Conservation (phyloP, 37 sponge, comb jelly and placozoan species). For the Halichondria panicea region DNA sequence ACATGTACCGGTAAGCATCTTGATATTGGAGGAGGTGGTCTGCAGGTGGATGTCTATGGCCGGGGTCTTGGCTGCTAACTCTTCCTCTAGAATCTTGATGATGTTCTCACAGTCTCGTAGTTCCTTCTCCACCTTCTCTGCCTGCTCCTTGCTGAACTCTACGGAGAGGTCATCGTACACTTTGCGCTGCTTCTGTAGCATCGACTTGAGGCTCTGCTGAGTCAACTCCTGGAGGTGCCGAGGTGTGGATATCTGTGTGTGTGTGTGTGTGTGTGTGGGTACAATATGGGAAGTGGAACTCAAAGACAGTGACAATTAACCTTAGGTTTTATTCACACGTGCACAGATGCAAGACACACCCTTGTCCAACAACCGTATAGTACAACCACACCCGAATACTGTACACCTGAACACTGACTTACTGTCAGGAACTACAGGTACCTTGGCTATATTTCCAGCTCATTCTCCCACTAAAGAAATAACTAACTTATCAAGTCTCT, state of each 20-base stretch:
- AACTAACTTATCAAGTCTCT: no score
- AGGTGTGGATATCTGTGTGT: slow-evolving; percentile 49
- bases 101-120: slow-evolving; percentile 51
- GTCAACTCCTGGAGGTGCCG: slow-evolving; percentile 53
- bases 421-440: no score
- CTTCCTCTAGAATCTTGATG: slow-evolving; percentile 59
- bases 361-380: no score
- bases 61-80: slow-evolving; percentile 69
- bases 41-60: slow-evolving; percentile 53
- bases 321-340: slow-evolving; percentile 3
- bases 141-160: slow-evolving; percentile 34
- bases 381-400: no score
- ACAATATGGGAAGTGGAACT: no score
- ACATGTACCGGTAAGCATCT: slow-evolving; percentile 29
- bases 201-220: slow-evolving; percentile 53
- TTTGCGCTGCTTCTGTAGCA: slow-evolving; percentile 59
- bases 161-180: slow-evolving; percentile 56
- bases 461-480: no score
- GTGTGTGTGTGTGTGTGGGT: no score
- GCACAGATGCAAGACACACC: no score
- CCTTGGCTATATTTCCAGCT: no score
- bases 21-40: slow-evolving; percentile 45
- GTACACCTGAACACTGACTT: no score
- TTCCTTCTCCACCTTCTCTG: slow-evolving; percentile 57
- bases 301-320: background rate